Evolutionary conservation across 2,888 invertebrate species (phyloP), one percentile per base, ranked within the genome.

Genomic region (Tiphia femorata): DNA sequence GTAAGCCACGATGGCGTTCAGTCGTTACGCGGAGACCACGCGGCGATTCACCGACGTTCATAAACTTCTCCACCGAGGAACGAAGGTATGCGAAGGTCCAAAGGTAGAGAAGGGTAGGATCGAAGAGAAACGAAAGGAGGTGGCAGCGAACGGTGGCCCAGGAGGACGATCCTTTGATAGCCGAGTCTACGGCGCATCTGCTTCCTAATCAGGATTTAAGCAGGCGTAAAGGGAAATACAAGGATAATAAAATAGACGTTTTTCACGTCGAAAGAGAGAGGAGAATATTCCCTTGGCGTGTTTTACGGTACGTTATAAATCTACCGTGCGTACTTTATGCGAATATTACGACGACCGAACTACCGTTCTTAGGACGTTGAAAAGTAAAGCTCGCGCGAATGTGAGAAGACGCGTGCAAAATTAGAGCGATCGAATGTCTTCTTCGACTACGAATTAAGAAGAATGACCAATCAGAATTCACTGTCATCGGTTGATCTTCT

Each of bases 21-120:
- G 51, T 59, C 59, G 59, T 59, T 59, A 59, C 43, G 12, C 42
- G 48, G 29, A 47, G 50, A 56, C 29, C 20, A n/a, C 38, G 12
- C 46, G 16, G 50, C 55, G 46, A 59, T 59, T 38, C 47, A 55
- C 55, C 55, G 54, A 50, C 55, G 55, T 55, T 35, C 42, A 42
- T 27, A 44, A 44, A 41, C 38, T 58, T 41, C 33, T 29, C 33
- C 42, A 33, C 37, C 29, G 38, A n/a, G n/a, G n/a, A n/a, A n/a
- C n/a, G n/a, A n/a, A n/a, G n/a, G n/a, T n/a, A n/a, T n/a, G n/a
- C n/a, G n/a, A n/a, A n/a, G n/a, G n/a, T n/a, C n/a, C n/a, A n/a
- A n/a, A n/a, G n/a, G n/a, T n/a, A n/a, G n/a, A n/a, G n/a, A n/a
- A n/a, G n/a, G n/a, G n/a, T n/a, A n/a, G n/a, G n/a, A n/a, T n/a